Evolutionary conservation across 2,888 invertebrate species (phyloP).

Genomic region (Melanotus villosus): DNA sequence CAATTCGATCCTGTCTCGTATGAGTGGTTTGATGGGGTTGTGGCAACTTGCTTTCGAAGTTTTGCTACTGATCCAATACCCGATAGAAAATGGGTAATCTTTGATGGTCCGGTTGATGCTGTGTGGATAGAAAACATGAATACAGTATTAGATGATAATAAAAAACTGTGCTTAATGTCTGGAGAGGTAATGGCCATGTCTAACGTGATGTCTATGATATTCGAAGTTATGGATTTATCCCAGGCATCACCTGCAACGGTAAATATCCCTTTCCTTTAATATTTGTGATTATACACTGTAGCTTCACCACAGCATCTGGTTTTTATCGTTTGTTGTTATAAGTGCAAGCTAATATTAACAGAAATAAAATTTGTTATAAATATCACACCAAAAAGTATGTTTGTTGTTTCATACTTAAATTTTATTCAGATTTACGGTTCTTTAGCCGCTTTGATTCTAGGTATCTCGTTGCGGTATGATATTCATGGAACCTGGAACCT

Average conservation of each 20-base stretch:
- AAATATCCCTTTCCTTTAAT: constrained; percentile 4
- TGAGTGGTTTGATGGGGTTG: constrained; percentile 93
- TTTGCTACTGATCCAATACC: constrained; percentile 82
- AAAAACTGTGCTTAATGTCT: constrained; percentile 88
- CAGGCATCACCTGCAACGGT: constrained; percentile 92
- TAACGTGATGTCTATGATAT: constrained; percentile 86
- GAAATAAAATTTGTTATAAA: no score
- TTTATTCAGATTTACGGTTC: no score
- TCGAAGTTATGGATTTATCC: constrained; percentile 88
- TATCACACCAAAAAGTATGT: no score
- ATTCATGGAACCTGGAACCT: constrained; percentile 86
- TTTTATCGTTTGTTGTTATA: no score
- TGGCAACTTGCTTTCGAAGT: constrained; percentile 84
- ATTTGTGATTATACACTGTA: not conserved
- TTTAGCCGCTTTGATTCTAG: no score
- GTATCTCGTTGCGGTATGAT: constrained; percentile 90
- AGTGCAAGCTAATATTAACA: no score
- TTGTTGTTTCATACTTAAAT: no score
- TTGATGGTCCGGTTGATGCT: constrained; percentile 92
- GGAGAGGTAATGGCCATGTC: constrained; percentile 91
- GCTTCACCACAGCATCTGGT: no score
- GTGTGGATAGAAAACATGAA: constrained; percentile 95
- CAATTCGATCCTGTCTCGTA: constrained; percentile 90
- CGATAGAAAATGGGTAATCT: constrained; percentile 92
- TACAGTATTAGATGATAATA: constrained; percentile 90